Base-by-base conservation (phyloP, 2,888 invertebrate genomes). In the Volucella bombylans region DNA sequence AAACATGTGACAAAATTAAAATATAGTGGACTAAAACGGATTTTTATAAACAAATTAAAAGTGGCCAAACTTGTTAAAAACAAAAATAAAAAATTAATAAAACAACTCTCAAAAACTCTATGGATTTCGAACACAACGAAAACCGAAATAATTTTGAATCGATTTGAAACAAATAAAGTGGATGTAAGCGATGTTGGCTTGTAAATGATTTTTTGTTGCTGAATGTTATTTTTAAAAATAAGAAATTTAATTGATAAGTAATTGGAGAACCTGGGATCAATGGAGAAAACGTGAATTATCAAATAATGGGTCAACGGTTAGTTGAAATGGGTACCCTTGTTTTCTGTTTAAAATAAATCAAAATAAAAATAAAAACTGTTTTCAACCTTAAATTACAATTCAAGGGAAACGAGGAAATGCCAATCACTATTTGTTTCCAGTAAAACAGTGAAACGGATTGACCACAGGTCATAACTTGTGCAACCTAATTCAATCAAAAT, bases 1-100 rank as follows among this genome's bases (percentile, higher is more conserved):
- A 45, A 45, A 12, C 12, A 23, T 23, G 45, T 45, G 45, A 45
- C 9, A 11, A 18, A 1, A 39, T 10, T 18, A 38, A 41, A 68
- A 39, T 43, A 2, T n/a, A 11, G 57, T 69, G 69, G 57, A 69
- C 69, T 41, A 41, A 57, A 57, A 8, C 31, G 55, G 55, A 49
- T 6, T 47, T 68, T 68, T 31, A 38, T 43, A 9, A 41, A 15
- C 11, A 6, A 39, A n/a, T 38, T 18, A 39, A 68, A 39, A 55
- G 45, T 67, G 54, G 54, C 55, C 69, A 41, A 14, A 59, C 11
- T 4, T 18, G 10, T 11, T 14, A 41, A 41, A 6, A n/a, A n/a
- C n/a, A n/a, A 41, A 57, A 62, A 52, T 18, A 52, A 61, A 38
- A 57, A 49, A 39, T 2, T 9, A 18, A 45, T 15, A 4, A 18